phyloP scores from a whole-genome alignment of 2,113 vertebrate genomes.

The Maccullochella peelii region DNA sequence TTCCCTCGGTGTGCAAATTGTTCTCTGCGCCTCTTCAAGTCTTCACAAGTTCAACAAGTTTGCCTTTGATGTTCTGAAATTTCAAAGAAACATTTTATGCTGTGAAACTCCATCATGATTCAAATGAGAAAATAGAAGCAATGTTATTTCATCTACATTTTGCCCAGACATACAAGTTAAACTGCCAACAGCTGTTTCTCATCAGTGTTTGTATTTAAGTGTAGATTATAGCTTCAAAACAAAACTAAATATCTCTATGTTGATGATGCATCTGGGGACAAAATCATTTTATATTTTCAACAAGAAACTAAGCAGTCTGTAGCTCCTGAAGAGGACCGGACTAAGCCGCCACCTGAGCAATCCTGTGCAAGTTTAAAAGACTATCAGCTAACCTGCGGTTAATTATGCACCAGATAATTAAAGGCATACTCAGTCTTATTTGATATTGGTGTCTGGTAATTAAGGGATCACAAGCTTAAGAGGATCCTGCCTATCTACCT shows the following conservation, averaged over 20 bases:
- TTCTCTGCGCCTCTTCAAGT: constrained; percentile 10
- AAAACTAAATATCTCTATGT: background rate
- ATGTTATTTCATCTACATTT: background rate
- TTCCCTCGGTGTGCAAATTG: background rate
- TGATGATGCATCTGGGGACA: constrained; percentile 16
- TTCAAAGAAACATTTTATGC: constrained; percentile 11
- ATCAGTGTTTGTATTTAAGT: constrained; percentile 9
- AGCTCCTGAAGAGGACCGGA: constrained; percentile 1
- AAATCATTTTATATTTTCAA: background rate
- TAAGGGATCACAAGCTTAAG: constrained; percentile 46
- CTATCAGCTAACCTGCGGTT: constrained; percentile 24
- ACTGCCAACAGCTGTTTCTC: constrained; percentile 24
- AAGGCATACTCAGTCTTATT: constrained; percentile 51
- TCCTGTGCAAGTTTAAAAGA: background rate
- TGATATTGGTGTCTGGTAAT: constrained; percentile 70
- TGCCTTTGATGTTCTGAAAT: constrained; percentile 21
- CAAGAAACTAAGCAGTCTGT: background rate
- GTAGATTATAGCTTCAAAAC: constrained; percentile 15
- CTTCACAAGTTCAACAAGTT: constrained; percentile 13
- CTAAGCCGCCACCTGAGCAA: constrained; percentile 1
- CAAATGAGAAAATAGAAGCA: background rate
- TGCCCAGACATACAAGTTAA: background rate
- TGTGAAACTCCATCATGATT: background rate
- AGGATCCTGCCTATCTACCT: constrained; percentile 26
- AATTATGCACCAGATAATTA: constrained; percentile 62